These are phyloP conservation scores for Trissoscelio sp. DNA, from an alignment of 2,888 invertebrate species.

Conservation along the genomic window DNA sequence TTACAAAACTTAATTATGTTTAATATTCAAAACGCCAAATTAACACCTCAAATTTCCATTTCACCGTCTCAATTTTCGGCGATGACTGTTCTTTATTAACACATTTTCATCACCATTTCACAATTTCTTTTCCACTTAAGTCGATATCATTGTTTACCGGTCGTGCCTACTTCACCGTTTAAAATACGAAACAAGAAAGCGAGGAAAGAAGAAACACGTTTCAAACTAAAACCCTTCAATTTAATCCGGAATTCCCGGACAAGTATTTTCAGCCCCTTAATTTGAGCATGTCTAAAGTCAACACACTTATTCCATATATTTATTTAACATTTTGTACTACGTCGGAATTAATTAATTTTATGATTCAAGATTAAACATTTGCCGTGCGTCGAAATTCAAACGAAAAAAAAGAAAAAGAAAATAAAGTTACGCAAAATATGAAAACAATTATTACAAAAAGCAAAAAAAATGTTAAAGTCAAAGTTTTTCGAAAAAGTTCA, in stretches of 20 bases:
- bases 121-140: background rate
- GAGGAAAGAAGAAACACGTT: background rate
- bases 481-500: slow-evolving; percentile 5
- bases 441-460: no score
- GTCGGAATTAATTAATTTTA: slow-evolving; percentile 42
- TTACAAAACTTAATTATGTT: slow-evolving; percentile 27
- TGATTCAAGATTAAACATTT: slow-evolving; percentile 13
- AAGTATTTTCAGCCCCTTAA: slow-evolving; percentile 16
- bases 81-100: slow-evolving; percentile 20
- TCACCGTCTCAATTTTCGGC: slow-evolving; percentile 37
- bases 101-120: slow-evolving; percentile 14
- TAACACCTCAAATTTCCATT: background rate
- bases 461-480: no score
- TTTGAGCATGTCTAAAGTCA: slow-evolving; percentile 25
- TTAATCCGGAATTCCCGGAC: slow-evolving; percentile 21
- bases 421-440: no score
- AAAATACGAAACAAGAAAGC: slow-evolving; percentile 10
- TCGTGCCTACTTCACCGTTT: background rate
- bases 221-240: slow-evolving; percentile 7
- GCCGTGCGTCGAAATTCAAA: no score
- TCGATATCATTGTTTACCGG: slow-evolving; percentile 1
- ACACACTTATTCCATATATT: slow-evolving; percentile 38
- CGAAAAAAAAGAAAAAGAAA: no score
- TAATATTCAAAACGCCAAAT: background rate
- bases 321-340: slow-evolving; percentile 43